These are phyloP conservation scores for Trinorchestia longiramus DNA, from an alignment of 1,140 invertebrate species.

Conservation along the genomic window DNA sequence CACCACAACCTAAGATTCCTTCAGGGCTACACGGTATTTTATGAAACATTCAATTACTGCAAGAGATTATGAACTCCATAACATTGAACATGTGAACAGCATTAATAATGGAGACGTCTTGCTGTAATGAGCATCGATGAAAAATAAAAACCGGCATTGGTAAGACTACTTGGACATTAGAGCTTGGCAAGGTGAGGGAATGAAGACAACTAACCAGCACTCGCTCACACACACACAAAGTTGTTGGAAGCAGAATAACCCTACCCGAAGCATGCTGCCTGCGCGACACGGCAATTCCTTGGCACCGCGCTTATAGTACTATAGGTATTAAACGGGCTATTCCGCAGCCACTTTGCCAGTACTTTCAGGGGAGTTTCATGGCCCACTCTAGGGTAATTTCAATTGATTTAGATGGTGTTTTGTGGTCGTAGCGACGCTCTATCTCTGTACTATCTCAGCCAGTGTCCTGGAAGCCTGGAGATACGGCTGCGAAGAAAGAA, in stretches of 20 bases:
- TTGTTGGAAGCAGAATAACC: not conserved
- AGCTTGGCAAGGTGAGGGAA: not conserved
- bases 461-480: conserved; percentile 43
- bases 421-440: conserved; percentile 52
- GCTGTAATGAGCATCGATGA: not conserved
- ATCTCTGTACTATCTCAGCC: conserved; percentile 52
- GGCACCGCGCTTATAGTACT: conserved; percentile 43
- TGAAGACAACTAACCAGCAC: not conserved
- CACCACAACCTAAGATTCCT: not conserved
- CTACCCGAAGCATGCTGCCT: not conserved
- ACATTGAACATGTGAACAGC: not conserved
- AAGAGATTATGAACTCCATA: not conserved
- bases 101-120: not conserved
- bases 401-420: conserved; percentile 55
- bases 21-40: not conserved
- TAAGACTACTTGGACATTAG: not conserved
- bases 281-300: conserved; percentile 50
- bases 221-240: not conserved
- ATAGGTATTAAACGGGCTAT: conserved; percentile 55
- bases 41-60: not conserved
- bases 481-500: conserved; percentile 11
- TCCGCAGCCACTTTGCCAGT: conserved; percentile 54
- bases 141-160: not conserved
- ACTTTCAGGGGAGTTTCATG: conserved; percentile 55
- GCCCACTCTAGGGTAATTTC: conserved; percentile 54